A percentile compares a stretch with the other conserved stretches of the same genome.
phyloP scores from a whole-genome alignment of 1,140 invertebrate species.

The Zaprionus davidi region DNA sequence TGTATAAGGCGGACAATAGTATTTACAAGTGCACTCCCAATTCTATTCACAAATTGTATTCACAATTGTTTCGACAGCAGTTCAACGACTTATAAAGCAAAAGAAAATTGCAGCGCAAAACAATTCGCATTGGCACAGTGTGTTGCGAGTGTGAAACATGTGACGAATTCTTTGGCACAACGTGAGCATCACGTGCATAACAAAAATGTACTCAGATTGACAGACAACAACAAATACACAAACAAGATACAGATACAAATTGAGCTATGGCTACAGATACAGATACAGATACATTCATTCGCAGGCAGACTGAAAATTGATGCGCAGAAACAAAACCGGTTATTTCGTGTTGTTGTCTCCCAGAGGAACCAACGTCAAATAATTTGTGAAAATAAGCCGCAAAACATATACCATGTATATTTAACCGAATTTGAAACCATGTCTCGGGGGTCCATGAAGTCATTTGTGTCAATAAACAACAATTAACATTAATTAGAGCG shows the following conservation, averaged over 20 bases:
- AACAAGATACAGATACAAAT: background rate
- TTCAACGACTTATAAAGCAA: slow-evolving; percentile 66
- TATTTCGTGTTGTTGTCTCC: slow-evolving; percentile 9
- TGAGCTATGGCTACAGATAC: background rate
- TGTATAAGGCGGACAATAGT: background rate
- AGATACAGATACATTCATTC: slow-evolving; percentile 16
- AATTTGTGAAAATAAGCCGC: slow-evolving; percentile 12
- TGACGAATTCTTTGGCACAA: slow-evolving; percentile 60
- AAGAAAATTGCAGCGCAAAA: slow-evolving; percentile 14
- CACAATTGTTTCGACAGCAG: slow-evolving; percentile 34
- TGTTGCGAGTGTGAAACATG: slow-evolving; percentile 28
- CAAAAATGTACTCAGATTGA: slow-evolving; percentile 17
- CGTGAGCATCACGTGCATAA: slow-evolving; percentile 71
- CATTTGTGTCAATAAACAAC: slow-evolving; percentile 48
- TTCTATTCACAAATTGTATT: background rate
- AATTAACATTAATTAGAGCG: slow-evolving; percentile 76
- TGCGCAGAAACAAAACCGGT: slow-evolving; percentile 24
- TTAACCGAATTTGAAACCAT: slow-evolving; percentile 37
- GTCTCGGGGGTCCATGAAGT: slow-evolving; percentile 32
- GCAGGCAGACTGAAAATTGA: slow-evolving; percentile 3
- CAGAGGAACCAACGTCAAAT: slow-evolving; percentile 5
- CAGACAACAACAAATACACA: background rate
- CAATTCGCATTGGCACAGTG: slow-evolving; percentile 37
- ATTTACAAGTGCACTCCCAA: too few relatives aligned
- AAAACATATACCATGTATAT: slow-evolving; percentile 18